Evolutionary conservation across 2,797 vertebrate species (phyloP), one percentile per base, ranked within the genome.

Genomic region (Lagodon rhomboides): DNA sequence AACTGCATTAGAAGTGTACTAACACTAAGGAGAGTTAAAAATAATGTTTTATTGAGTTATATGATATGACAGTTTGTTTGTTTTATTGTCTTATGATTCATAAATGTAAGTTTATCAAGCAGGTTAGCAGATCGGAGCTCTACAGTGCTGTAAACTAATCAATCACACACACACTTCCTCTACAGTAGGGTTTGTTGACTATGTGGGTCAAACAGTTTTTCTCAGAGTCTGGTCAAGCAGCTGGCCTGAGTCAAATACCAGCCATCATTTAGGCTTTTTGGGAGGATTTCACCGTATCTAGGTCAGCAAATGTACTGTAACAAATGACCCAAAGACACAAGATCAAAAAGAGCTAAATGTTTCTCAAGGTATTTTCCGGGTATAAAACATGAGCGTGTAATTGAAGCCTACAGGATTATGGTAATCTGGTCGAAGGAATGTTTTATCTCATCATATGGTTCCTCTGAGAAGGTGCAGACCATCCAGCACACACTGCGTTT

Each of bases 381-480:
- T 79, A 7, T 56, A 67, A 67, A 86, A 53, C 41, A 88, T 73
- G 78, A 82, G 54, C 1, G 3, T 77, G 78, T 30, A 83, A 64
- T 0, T 62, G 20, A 73, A 83, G 44, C 49, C 49, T 7, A 58
- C 20, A 63, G 73, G 71, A 89, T 92, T 90, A 87, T 15, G 18
- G 23, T 87, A 87, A 91, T 89, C 82, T 62, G 80, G 55, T 53
- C 41, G 71, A 70, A 72, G 72, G 65, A 86, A 88, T 86, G 86
- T 71, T 83, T 71, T 44, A 56, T 85, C 79, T 79, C 63, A 79
- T 89, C 73, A 71, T 73, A 63, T 49, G 54, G 58, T 44, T 75
- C 49, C 44, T 68, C 23, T 73, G 76, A 62, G 73, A 74, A 86
- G 56, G 23, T 68, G 47, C 30, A 74, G 20, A 44, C 9, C 23